These are phyloP conservation scores for Octopus sinensis DNA, from an alignment of 1,140 invertebrate genomes.

Conservation along the genomic window DNA sequence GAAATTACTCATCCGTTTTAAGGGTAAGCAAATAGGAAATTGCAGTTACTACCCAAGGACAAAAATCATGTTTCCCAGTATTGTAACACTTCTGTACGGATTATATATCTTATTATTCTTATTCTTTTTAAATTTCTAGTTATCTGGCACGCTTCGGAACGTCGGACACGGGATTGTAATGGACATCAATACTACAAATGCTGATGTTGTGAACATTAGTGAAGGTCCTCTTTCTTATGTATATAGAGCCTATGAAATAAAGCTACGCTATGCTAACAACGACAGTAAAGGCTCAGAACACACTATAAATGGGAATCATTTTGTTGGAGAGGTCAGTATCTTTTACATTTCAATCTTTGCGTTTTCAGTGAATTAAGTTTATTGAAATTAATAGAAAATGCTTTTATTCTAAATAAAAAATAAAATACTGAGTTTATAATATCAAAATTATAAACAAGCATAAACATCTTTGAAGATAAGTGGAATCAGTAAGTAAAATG, in stretches of 20 bases:
- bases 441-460: too few relatives aligned
- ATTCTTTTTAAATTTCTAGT: slow-evolving; percentile 21
- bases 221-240: slow-evolving; percentile 44
- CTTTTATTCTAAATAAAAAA: too few relatives aligned
- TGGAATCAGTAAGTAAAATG: too few relatives aligned
- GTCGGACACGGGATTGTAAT: slow-evolving; percentile 42
- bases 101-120: neutral
- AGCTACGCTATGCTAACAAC: slow-evolving; percentile 83
- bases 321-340: slow-evolving; percentile 46
- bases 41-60: too few relatives aligned
- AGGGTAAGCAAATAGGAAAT: too few relatives aligned
- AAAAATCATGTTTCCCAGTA: too few relatives aligned
- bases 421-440: too few relatives aligned
- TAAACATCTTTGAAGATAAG: too few relatives aligned
- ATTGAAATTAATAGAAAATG: too few relatives aligned
- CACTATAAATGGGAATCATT: slow-evolving; percentile 68
- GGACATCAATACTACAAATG: slow-evolving; percentile 27
- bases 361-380: too few relatives aligned
- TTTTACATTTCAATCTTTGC: neutral
- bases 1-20: too few relatives aligned
- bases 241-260: slow-evolving; percentile 58
- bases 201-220: slow-evolving; percentile 36
- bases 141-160: slow-evolving; percentile 36
- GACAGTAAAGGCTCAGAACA: slow-evolving; percentile 83
- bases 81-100: too few relatives aligned